Evolutionary conservation across 1,140 invertebrate species (phyloP).

Genomic region (Alviniconcha marisindica): DNA sequence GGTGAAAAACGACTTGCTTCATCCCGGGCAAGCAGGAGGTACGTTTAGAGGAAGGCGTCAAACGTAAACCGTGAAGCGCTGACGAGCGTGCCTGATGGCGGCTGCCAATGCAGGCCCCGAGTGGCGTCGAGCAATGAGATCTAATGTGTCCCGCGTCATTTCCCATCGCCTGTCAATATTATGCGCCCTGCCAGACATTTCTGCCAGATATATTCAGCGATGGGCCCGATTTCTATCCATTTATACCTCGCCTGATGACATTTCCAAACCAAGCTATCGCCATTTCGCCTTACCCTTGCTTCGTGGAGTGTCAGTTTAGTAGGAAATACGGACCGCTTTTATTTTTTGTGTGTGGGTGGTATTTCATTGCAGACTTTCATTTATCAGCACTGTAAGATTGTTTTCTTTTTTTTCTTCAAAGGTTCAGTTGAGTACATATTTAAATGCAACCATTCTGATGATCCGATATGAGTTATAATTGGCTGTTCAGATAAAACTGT

Average conservation of each 20-base stretch:
- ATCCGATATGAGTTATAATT: too few species aligned
- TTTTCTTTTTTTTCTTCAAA: too few species aligned
- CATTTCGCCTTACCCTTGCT: too few species aligned
- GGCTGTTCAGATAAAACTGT: too few species aligned
- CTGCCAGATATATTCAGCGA: conserved; percentile 14
- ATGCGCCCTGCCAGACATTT: conserved; percentile 29
- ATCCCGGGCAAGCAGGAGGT: conserved; percentile 1
- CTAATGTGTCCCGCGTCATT: conserved; percentile 28
- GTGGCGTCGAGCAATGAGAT: conserved; percentile 18
- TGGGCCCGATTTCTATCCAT: conserved; percentile 27
- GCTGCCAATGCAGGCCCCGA: not conserved
- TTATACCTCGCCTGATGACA: conserved; percentile 11
- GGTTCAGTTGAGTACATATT: too few species aligned
- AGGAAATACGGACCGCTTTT: not conserved
- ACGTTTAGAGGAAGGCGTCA: conserved; percentile 3
- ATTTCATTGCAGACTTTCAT: not conserved
- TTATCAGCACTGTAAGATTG: too few species aligned
- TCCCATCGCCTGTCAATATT: conserved; percentile 27
- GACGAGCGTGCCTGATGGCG: conserved; percentile 1
- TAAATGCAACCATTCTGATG: too few species aligned
- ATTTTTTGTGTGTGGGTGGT: not conserved
- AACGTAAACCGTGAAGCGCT: conserved; percentile 19
- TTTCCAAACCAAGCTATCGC: not conserved
- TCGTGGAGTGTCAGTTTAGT: not conserved
- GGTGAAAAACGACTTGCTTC: conserved; percentile 29